Conservation (phyloP, 2,797 vertebrate genomes). For the Onychomys arenicola region DNA sequence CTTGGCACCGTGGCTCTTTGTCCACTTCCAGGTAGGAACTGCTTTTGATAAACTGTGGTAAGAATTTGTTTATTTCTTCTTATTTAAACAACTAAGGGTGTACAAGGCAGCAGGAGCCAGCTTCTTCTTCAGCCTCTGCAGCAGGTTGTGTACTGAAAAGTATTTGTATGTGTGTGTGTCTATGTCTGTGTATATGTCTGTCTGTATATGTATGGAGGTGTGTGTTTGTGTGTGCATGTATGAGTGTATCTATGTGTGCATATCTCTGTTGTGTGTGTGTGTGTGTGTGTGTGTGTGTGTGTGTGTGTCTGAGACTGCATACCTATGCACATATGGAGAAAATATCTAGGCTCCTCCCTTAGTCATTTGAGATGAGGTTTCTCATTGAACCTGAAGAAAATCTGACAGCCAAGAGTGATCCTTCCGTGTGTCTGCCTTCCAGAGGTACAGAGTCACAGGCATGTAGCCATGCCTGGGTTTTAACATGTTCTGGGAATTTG, state of each 20-base stretch:
- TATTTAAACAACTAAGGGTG: neutral
- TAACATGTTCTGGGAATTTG: neutral
- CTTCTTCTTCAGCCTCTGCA: neutral
- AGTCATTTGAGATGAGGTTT: neutral
- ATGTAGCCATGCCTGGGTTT: neutral
- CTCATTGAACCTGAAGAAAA: neutral
- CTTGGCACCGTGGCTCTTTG: neutral
- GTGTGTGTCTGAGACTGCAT: neutral
- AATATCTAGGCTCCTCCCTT: neutral
- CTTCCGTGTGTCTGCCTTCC: neutral
- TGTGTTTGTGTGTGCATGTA: neutral
- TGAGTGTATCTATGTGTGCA: too few species aligned
- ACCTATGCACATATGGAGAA: neutral
- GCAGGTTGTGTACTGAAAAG: neutral
- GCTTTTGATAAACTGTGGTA: neutral
- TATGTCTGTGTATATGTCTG: neutral
- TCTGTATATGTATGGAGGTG: fast-evolving
- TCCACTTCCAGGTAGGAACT: neutral
- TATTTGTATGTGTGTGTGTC: neutral
- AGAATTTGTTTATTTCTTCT: neutral
- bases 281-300: too few species aligned
- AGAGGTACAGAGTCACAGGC: neutral
- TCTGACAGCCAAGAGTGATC: neutral
- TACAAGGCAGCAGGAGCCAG: neutral
- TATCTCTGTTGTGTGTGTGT: too few species aligned